Percentiles rank a stretch among this genome's conserved stretches.
These are phyloP conservation scores for Zaprionus capensis DNA, from an alignment of 1,140 invertebrate genomes.

Conservation along the genomic window DNA sequence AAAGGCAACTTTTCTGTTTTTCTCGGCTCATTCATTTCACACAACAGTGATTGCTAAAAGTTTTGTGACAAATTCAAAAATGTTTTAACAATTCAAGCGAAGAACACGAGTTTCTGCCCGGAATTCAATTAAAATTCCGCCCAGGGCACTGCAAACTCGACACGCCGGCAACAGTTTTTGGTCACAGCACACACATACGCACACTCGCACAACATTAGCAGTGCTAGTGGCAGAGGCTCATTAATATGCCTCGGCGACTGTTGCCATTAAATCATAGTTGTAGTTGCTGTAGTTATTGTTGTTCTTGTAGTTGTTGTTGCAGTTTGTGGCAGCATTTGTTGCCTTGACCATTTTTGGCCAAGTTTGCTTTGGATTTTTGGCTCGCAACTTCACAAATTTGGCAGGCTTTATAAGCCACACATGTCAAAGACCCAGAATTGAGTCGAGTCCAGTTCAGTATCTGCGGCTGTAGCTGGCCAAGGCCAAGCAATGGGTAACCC, in stretches of 20 bases:
- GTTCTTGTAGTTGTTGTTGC: neutral
- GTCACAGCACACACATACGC: neutral
- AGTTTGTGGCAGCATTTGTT: neutral
- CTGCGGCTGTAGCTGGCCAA: conserved; percentile 27
- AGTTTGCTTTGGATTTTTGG: conserved; percentile 23
- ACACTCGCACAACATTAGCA: conserved; percentile 7
- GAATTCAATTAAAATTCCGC: conserved; percentile 44
- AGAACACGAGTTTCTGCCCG: conserved; percentile 19
- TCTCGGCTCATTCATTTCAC: conserved; percentile 5
- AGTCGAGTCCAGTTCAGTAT: neutral
- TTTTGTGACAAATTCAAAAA: conserved; percentile 37
- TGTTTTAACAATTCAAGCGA: conserved; percentile 14
- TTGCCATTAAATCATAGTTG: conserved; percentile 50
- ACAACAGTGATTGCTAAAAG: conserved; percentile 19
- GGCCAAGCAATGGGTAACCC: conserved; percentile 31
- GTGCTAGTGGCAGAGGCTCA: conserved; percentile 24
- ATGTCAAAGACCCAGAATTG: conserved; percentile 35
- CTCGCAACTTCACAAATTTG: conserved; percentile 27
- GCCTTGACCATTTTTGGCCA: conserved; percentile 45
- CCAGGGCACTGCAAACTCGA: neutral
- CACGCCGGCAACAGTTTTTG: neutral
- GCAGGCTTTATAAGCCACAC: conserved; percentile 38
- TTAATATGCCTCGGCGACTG: conserved; percentile 34
- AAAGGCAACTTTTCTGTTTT: conserved; percentile 23
- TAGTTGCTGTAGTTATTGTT: conserved; percentile 1